Percentiles rank a stretch among this genome's conserved stretches.
phyloP scores from a whole-genome alignment of 64 coral and sea anemone genomes.

The Pocillopora damicornis region DNA sequence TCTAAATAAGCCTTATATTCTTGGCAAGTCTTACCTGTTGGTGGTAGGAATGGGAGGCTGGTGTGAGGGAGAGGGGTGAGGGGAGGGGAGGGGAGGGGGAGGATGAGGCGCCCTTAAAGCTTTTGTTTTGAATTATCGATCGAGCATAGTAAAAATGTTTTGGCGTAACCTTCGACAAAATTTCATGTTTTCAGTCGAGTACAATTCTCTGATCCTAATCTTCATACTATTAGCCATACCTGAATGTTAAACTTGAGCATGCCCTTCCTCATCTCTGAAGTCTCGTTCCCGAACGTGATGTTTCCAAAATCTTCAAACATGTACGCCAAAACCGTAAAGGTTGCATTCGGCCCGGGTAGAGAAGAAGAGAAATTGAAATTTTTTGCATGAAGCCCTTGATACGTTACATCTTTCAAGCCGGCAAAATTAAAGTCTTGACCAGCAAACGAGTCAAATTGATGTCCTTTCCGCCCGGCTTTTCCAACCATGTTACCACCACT shows the following conservation, averaged over 20 bases:
- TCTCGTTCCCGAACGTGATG: conserved; percentile 33
- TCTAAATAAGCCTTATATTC: too few species aligned
- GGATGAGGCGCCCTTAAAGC: too few species aligned
- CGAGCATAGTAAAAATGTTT: too few species aligned
- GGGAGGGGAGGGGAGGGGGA: too few species aligned
- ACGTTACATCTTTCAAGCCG: background rate
- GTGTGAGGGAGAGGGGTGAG: too few species aligned
- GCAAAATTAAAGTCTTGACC: conserved; percentile 2
- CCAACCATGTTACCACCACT: background rate
- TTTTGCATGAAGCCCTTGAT: conserved; percentile 16
- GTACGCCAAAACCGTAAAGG: conserved; percentile 12
- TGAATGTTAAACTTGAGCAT: conserved; percentile 45
- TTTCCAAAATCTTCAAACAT: conserved; percentile 29
- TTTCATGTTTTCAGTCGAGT: too few species aligned
- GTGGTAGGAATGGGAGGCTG: too few species aligned
- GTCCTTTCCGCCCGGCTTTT: background rate
- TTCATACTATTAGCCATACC: background rate
- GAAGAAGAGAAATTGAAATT: conserved; percentile 11
- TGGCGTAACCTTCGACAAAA: too few species aligned
- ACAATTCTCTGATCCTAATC: too few species aligned
- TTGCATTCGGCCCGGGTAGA: background rate
- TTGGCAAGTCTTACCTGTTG: too few species aligned
- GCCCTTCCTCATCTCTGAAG: conserved; percentile 24
- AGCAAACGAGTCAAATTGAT: conserved; percentile 1
- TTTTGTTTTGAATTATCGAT: too few species aligned